Evolutionary conservation across 2,888 invertebrate genomes (phyloP).

Genomic region (Meghimatium bilineatum): DNA sequence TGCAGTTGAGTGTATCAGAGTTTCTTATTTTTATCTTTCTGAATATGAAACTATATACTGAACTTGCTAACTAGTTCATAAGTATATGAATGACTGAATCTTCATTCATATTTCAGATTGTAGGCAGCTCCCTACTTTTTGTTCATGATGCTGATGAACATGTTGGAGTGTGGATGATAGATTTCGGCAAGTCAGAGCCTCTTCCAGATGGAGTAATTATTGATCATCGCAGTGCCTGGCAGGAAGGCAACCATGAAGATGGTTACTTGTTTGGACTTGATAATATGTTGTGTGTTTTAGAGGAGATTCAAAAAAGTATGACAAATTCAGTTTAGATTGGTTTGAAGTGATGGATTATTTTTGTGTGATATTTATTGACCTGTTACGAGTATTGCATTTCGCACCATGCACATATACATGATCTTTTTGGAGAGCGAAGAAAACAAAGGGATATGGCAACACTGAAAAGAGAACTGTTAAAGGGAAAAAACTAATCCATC

Average conservation of each 20-base stretch:
- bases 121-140: conserved; percentile 76
- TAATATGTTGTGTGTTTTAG: conserved; percentile 90
- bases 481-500: too few relatives aligned
- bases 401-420: too few relatives aligned
- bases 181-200: conserved; percentile 76
- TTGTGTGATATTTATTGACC: not conserved
- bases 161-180: conserved; percentile 77
- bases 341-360: not conserved
- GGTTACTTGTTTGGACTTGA: conserved; percentile 94
- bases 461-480: too few relatives aligned
- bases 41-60: not conserved
- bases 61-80: not conserved
- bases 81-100: not conserved
- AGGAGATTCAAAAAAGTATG: conserved; percentile 58
- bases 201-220: conserved; percentile 83
- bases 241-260: conserved; percentile 95
- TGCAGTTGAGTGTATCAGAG: too few relatives aligned
- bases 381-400: not conserved
- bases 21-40: too few relatives aligned
- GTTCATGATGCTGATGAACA: conserved; percentile 73
- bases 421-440: too few relatives aligned
- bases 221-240: conserved; percentile 89
- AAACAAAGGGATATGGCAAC: too few relatives aligned
- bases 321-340: conserved; percentile 29
- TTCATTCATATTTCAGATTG: conserved; percentile 67